A percentile compares a stretch with the other conserved stretches of the same genome.
Conservation (phyloP, 2,113 vertebrate species). For the Tachysurus vachellii region DNA sequence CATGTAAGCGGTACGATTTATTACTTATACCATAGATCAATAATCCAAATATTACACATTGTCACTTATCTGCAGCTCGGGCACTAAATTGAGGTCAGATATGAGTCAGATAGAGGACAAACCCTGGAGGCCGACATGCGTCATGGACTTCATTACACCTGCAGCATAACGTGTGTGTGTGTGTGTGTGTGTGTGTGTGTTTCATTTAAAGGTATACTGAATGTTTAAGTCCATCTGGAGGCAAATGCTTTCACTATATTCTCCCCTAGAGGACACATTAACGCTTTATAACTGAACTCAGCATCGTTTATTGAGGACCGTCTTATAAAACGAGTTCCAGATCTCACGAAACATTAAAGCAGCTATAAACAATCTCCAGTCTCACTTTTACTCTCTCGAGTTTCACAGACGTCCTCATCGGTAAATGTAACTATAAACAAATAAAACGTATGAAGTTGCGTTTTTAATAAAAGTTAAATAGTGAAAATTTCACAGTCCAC, state of each 20-base stretch:
- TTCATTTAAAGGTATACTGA: neutral
- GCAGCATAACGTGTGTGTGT: neutral
- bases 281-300: neutral
- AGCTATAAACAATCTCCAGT: neutral
- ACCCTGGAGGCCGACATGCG: neutral
- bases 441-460: too few species aligned
- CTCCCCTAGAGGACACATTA: neutral
- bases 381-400: neutral
- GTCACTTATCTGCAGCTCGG: slow-evolving; percentile 60
- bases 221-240: slow-evolving; percentile 26
- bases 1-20: slow-evolving; percentile 62
- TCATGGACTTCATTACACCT: neutral
- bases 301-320: neutral
- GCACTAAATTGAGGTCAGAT: slow-evolving; percentile 25
- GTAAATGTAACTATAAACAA: neutral
- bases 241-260: neutral
- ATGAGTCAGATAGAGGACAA: slow-evolving; percentile 23
- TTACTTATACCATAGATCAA: slow-evolving; percentile 64
- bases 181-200: neutral
- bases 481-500: neutral
- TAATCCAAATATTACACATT: slow-evolving; percentile 69
- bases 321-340: too few species aligned
- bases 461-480: too few species aligned
- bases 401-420: neutral
- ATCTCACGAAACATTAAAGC: neutral